Evolutionary conservation across 1,140 invertebrate species (phyloP).

Genomic region (Danaus melanippus): DNA sequence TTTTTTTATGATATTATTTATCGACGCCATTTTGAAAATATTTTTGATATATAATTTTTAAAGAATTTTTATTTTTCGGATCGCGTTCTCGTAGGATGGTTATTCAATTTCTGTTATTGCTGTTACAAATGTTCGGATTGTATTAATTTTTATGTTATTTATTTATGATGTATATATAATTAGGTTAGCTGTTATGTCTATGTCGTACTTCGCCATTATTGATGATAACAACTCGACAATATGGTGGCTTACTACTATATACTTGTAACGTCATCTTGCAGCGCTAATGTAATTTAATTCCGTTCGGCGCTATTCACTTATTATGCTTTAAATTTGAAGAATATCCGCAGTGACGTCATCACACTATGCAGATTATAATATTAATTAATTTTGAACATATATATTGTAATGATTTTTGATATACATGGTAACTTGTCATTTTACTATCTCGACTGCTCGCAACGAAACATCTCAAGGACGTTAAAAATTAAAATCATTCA

Average conservation of each 20-base stretch:
- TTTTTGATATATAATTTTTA: slow-evolving; percentile 15
- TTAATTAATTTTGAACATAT: not conserved
- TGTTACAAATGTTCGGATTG: not conserved
- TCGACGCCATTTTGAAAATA: slow-evolving; percentile 39
- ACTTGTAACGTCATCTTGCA: slow-evolving; percentile 26
- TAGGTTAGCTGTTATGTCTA: slow-evolving; percentile 9
- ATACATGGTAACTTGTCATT: too few species aligned
- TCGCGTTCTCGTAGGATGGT: slow-evolving; percentile 4
- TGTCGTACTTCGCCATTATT: slow-evolving; percentile 18
- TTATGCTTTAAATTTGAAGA: slow-evolving; percentile 15
- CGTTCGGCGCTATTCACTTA: slow-evolving; percentile 7
- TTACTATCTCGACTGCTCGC: too few species aligned
- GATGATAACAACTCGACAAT: slow-evolving; percentile 25
- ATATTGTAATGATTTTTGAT: not conserved
- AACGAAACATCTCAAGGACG: too few species aligned
- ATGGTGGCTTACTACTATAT: slow-evolving; percentile 18
- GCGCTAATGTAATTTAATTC: slow-evolving; percentile 20
- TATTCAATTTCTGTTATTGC: not conserved
- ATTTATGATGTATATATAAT: slow-evolving; percentile 12
- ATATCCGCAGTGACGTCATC: slow-evolving; percentile 27
- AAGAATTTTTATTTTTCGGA: slow-evolving; percentile 1
- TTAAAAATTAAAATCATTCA: too few species aligned
- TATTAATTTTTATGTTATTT: slow-evolving; percentile 5
- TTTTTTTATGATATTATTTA: slow-evolving; percentile 21
- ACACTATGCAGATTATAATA: slow-evolving; percentile 19